Percentiles rank a stretch among this genome's conserved stretches.
phyloP scores from a whole-genome alignment of 2,797 vertebrate genomes.

The Cirrhinus molitorella region DNA sequence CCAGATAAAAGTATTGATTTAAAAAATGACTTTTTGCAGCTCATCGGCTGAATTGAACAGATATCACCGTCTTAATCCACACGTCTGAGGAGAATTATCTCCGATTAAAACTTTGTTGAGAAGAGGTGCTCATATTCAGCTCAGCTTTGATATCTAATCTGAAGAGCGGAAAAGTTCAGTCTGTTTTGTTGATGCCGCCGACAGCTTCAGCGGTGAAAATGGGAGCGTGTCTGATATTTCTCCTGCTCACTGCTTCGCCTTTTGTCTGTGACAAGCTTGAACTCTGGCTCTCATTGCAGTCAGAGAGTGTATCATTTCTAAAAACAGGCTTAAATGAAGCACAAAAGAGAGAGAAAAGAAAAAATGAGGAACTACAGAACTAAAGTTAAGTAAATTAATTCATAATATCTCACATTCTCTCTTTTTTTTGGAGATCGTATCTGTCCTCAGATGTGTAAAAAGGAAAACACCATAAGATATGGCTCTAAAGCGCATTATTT shows the following conservation, averaged over 20 bases:
- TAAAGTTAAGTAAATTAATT: slow-evolving; percentile 81
- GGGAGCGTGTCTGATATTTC: slow-evolving; percentile 70
- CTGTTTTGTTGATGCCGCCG: slow-evolving; percentile 75
- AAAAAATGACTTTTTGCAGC: background rate
- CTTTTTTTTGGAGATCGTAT: slow-evolving; percentile 74
- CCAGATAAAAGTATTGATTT: slow-evolving; percentile 1
- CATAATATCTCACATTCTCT: slow-evolving; percentile 74
- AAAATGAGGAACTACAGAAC: slow-evolving; percentile 69
- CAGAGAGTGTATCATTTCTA: slow-evolving; percentile 72
- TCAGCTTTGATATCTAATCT: slow-evolving; percentile 72
- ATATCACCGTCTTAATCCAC: slow-evolving; percentile 23
- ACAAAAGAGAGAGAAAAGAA: slow-evolving; percentile 63
- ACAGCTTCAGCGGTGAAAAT: slow-evolving; percentile 66
- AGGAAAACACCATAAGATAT: slow-evolving; percentile 80
- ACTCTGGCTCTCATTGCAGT: slow-evolving; percentile 69
- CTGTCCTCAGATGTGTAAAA: slow-evolving; percentile 83
- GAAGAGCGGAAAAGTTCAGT: slow-evolving; percentile 61
- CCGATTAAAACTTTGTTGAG: slow-evolving; percentile 69
- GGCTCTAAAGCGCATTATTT: slow-evolving; percentile 81
- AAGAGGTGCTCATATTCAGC: slow-evolving; percentile 50
- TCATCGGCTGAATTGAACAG: slow-evolving; percentile 12
- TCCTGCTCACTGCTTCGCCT: slow-evolving; percentile 71
- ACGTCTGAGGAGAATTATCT: slow-evolving; percentile 69
- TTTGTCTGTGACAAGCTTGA: slow-evolving; percentile 74
- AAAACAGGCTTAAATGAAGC: slow-evolving; percentile 75